Conservation (phyloP, 2,113 vertebrate species). For the Falco punctatus region DNA sequence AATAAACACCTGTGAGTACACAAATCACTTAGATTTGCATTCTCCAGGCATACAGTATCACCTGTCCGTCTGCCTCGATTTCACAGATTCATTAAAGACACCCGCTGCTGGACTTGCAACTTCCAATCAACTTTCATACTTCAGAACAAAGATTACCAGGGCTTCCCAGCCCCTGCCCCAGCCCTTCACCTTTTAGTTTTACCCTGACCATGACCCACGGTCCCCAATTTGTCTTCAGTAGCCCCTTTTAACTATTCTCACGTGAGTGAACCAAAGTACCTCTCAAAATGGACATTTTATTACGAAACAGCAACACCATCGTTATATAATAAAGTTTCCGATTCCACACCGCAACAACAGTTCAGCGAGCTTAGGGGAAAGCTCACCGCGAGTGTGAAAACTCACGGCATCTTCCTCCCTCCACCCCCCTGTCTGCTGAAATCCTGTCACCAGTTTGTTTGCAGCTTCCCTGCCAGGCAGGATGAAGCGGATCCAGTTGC, state of each 20-base stretch:
- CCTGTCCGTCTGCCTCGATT: too few species aligned
- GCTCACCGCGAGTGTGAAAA: neutral
- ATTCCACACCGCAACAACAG: neutral
- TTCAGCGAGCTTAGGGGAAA: neutral
- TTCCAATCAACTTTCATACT: rapidly evolving
- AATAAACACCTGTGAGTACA: rapidly evolving
- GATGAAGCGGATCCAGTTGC: neutral
- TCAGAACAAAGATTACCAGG: neutral
- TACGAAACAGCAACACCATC: neutral
- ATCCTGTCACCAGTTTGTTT: neutral
- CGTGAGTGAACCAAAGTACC: rapidly evolving
- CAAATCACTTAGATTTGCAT: rapidly evolving
- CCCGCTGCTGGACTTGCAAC: neutral
- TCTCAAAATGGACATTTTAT: neutral
- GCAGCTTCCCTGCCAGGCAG: neutral
- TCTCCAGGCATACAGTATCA: neutral
- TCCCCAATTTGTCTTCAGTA: neutral
- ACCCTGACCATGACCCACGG: neutral
- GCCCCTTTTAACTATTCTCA: neutral
- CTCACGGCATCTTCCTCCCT: neutral
- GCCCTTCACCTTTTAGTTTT: neutral
- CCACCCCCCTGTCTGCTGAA: neutral
- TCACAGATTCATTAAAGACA: neutral
- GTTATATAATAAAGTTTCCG: neutral
- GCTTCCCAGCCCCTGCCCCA: neutral